These are phyloP conservation scores for Brienomyrus longianalis DNA, from an alignment of 2,113 vertebrate genomes.

Conservation along the genomic window DNA sequence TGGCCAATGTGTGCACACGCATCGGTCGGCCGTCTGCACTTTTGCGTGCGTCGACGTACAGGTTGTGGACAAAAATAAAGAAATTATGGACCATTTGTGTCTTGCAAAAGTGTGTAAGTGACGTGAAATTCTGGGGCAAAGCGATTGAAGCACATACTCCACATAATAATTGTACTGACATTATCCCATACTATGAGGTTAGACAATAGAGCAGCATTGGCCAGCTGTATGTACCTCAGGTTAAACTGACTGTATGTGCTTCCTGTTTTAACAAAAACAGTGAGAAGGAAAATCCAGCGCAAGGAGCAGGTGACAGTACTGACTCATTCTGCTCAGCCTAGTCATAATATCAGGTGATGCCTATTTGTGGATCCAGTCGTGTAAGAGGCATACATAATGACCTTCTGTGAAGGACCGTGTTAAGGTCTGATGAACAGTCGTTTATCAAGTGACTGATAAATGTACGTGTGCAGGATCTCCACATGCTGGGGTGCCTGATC, in stretches of 20 bases:
- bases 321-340: not conserved
- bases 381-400: not conserved
- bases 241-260: not conserved
- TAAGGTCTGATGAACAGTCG: not conserved
- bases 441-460: not conserved
- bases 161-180: not conserved
- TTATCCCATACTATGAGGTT: not conserved
- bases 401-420: not conserved
- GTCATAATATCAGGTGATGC: not conserved
- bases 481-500: not conserved
- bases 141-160: not conserved
- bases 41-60: constrained; percentile 22
- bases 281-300: not conserved
- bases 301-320: not conserved
- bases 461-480: not conserved
- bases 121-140: not conserved
- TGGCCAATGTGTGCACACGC: constrained; percentile 38
- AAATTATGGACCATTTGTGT: not conserved
- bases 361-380: not conserved
- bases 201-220: not conserved
- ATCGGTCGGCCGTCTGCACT: constrained; percentile 25
- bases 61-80: not conserved
- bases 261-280: not conserved
- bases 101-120: constrained; percentile 16
- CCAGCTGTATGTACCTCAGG: not conserved